A percentile compares a stretch with the other conserved stretches of the same genome.
These are phyloP conservation scores for Spatulosminthurus flaviceps DNA, from an alignment of 2,888 invertebrate species.

Conservation along the genomic window DNA sequence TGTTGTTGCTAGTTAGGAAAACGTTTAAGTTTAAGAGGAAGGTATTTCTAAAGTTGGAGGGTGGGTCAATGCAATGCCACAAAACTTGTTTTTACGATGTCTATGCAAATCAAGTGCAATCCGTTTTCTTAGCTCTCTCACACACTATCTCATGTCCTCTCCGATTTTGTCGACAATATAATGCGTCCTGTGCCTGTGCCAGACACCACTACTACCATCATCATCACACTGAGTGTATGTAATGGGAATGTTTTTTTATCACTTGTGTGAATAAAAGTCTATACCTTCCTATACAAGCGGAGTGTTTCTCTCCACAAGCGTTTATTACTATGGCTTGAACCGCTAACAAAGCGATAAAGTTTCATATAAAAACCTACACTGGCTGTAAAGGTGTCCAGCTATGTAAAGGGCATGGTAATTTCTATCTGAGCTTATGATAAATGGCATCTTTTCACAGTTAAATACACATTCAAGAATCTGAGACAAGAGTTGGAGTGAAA, in stretches of 20 bases:
- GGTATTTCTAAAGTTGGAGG: not conserved
- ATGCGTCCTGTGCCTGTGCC: not conserved
- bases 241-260: not conserved
- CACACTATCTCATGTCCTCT: not conserved
- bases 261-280: not conserved
- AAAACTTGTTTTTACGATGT: slow-evolving; percentile 44
- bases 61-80: slow-evolving; percentile 41
- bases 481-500: not conserved
- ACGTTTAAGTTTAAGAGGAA: not conserved
- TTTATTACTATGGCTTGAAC: not conserved
- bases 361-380: slow-evolving; percentile 3
- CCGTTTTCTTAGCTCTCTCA: not conserved
- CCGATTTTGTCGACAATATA: slow-evolving; percentile 10
- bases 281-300: not conserved
- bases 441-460: slow-evolving; percentile 9
- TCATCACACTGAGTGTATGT: no score
- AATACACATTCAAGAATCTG: slow-evolving; percentile 19
- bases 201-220: not conserved
- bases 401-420: not conserved
- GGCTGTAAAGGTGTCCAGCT: slow-evolving; percentile 14
- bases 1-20: no score
- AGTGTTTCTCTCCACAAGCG: not conserved
- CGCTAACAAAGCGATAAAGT: slow-evolving; percentile 3
- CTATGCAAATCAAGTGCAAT: slow-evolving; percentile 45
- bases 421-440: not conserved